phyloP scores from a whole-genome alignment of 2,888 invertebrate genomes.

The Eretmocerus hayati region DNA sequence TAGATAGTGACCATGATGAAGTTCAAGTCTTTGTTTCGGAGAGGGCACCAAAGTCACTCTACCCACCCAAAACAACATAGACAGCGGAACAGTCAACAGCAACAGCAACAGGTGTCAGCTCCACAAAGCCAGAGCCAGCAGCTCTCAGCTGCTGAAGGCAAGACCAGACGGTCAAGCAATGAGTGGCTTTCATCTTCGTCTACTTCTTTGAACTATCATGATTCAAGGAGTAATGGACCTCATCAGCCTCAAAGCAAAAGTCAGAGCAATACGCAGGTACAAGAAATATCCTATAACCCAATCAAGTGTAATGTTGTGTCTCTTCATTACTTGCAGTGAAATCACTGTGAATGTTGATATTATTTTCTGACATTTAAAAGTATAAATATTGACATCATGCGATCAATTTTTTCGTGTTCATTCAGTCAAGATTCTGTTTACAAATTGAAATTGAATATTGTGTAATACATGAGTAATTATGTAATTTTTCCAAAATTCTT shows the following conservation, averaged over 20 bases:
- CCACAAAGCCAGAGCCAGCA: constrained; percentile 10
- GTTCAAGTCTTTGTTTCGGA: constrained; percentile 86
- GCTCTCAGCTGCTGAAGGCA: constrained; percentile 57
- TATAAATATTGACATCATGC: too few relatives aligned
- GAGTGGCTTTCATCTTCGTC: constrained; percentile 30
- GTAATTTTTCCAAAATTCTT: too few relatives aligned
- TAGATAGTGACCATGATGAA: constrained; percentile 68
- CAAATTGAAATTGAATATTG: too few relatives aligned
- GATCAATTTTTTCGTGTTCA: too few relatives aligned
- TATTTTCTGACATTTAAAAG: too few relatives aligned
- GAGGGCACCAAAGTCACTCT: constrained; percentile 58
- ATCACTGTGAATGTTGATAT: too few relatives aligned
- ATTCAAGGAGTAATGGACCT: constrained; percentile 36
- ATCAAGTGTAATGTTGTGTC: too few relatives aligned
- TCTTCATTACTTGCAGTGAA: too few relatives aligned
- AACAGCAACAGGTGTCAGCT: constrained; percentile 40
- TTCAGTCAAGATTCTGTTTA: too few relatives aligned
- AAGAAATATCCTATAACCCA: too few relatives aligned
- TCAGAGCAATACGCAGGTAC: background rate
- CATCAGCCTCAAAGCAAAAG: too few relatives aligned
- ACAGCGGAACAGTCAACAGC: constrained; percentile 40
- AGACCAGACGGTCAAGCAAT: constrained; percentile 52
- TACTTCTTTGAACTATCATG: constrained; percentile 15
- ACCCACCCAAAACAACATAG: constrained; percentile 35
- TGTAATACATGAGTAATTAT: too few relatives aligned